These are phyloP conservation scores for Martes martes DNA, from an alignment of 2,113 vertebrate genomes.

Conservation along the genomic window DNA sequence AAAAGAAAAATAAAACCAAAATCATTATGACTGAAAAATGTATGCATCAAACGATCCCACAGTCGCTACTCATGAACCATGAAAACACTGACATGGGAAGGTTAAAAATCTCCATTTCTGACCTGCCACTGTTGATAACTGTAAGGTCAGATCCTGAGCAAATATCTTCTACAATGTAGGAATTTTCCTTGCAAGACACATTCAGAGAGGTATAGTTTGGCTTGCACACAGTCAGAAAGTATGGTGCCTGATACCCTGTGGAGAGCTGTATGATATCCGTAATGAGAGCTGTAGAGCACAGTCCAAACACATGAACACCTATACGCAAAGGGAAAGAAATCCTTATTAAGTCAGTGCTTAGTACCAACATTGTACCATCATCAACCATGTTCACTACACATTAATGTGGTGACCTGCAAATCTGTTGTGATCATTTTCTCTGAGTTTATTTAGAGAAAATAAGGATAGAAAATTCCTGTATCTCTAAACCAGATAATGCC, in stretches of 20 bases:
- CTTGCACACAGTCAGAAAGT: slow-evolving; percentile 98
- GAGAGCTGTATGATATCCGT: slow-evolving; percentile 97
- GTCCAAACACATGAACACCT: slow-evolving; percentile 97
- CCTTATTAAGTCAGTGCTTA: slow-evolving; percentile 13
- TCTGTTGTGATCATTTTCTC: neutral
- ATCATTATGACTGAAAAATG: neutral
- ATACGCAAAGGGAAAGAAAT: slow-evolving; percentile 40
- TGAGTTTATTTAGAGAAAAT: neutral
- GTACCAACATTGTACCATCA: neutral
- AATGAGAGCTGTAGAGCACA: slow-evolving; percentile 96
- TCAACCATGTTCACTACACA: neutral
- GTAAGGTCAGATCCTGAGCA: slow-evolving; percentile 91
- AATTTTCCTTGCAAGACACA: slow-evolving; percentile 94
- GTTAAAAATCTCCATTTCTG: slow-evolving; percentile 52
- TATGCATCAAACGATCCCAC: neutral
- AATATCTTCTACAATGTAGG: slow-evolving; percentile 95
- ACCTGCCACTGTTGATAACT: slow-evolving; percentile 96
- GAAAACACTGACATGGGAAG: neutral
- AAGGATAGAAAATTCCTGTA: neutral
- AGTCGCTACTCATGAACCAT: neutral
- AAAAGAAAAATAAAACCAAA: neutral
- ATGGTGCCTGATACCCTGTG: slow-evolving; percentile 95
- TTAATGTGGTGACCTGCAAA: neutral
- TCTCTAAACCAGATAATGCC: neutral
- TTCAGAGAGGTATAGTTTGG: slow-evolving; percentile 97